These are phyloP conservation scores for Hydropsyche tenuis DNA, from an alignment of 1,140 invertebrate genomes.

Conservation along the genomic window DNA sequence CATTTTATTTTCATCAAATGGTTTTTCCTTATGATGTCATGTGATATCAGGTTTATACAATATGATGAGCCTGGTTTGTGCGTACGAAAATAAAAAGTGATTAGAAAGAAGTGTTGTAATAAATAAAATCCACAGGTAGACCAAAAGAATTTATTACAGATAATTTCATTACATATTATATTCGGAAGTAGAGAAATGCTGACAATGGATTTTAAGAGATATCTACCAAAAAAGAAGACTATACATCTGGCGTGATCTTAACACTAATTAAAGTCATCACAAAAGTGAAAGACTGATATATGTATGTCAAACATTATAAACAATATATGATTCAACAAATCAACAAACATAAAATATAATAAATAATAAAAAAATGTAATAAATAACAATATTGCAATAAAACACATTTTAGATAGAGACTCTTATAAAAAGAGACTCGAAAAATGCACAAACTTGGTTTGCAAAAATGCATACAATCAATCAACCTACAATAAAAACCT, in stretches of 20 bases:
- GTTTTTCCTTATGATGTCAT: too few relatives aligned
- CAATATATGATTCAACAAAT: conserved; percentile 48
- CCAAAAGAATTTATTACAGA: conserved; percentile 51
- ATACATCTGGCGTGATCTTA: conserved; percentile 51
- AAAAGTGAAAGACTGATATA: conserved; percentile 47
- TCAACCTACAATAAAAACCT: conserved; percentile 44
- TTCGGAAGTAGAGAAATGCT: conserved; percentile 51
- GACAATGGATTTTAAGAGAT: conserved; percentile 51
- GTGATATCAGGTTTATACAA: too few relatives aligned
- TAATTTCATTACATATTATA: conserved; percentile 51
- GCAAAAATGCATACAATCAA: conserved; percentile 47
- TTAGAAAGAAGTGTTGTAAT: too few relatives aligned
- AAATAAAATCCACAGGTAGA: conserved; percentile 35
- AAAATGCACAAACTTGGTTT: conserved; percentile 50
- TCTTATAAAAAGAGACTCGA: conserved; percentile 46
- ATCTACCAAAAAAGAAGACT: conserved; percentile 51
- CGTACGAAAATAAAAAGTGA: too few relatives aligned
- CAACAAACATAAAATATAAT: conserved; percentile 47
- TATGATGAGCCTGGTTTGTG: neutral
- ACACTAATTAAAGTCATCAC: conserved; percentile 48
- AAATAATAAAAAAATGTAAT: conserved; percentile 46
- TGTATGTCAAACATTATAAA: conserved; percentile 48
- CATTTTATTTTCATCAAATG: too few relatives aligned
- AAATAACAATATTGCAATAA: conserved; percentile 50
- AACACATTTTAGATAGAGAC: conserved; percentile 30